Base-by-base conservation (phyloP, 2,888 invertebrate genomes). In the Watsonalla cultraria region DNA sequence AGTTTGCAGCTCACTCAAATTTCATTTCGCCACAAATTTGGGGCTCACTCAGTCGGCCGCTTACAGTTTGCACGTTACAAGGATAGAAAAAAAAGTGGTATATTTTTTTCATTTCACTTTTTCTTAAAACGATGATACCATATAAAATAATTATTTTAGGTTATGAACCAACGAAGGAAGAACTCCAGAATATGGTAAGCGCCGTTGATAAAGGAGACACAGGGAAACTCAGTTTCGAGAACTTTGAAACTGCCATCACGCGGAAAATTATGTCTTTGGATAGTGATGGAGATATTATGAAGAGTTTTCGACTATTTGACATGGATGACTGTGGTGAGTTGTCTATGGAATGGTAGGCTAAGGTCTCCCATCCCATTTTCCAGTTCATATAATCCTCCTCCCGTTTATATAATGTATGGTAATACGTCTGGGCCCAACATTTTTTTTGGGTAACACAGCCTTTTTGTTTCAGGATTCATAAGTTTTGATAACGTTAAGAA, bases 181-280 rank as follows among this genome's bases (percentile, higher is more conserved):
- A 91, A 47, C 73, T 91, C 0, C 84, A 84, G 55, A 73, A 76
- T 7, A 89, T 91, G 85, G 70, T 91, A 1, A 82, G 67, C 37
- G 84, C 74, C 0, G 90, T 91, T 0, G 90, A 90, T 58, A 90
- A 88, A 53, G 86, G 83, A 0, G 74, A 73, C 53, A 78, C 82
- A 0, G 90, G 90, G 0, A 86, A 80, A 57, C 70, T 91, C 5
- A 88, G 89, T 66, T 88, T 87, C 52, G 88, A 90, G 54, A 89
- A 90, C 61, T 91, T 91, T 50, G 73, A 87, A 62, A 90, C 88
- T 0, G 88, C 87, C 0, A 84, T 91, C 9, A 89, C 87, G 87
- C 78, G 89, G 45, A 91, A 91, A 64, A 81, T 90, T 8, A 90
- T 90, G 83, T 76, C 85, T 0, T 69, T 65, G 11, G 91, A 91